These are phyloP conservation scores for Holothuria scabra DNA, from an alignment of 53 echinoderm and acorn worm genomes.

Conservation along the genomic window DNA sequence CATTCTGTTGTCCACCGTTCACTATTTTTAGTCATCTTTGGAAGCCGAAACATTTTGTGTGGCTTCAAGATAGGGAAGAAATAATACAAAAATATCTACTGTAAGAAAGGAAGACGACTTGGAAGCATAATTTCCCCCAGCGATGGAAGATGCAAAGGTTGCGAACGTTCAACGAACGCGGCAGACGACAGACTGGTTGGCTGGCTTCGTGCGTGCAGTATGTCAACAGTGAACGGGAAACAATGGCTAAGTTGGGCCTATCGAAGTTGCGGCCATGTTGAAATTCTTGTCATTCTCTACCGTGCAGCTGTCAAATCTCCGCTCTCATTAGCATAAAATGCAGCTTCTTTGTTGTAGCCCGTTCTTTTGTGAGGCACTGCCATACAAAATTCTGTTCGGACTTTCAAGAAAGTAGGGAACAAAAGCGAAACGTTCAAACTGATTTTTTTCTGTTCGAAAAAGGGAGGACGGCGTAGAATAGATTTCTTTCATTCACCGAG, in stretches of 20 bases:
- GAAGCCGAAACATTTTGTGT: slow-evolving; percentile 1
- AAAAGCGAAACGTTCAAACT: slow-evolving; percentile 31
- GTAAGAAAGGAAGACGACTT: slow-evolving; percentile 32
- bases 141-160: slow-evolving; percentile 12
- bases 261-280: slow-evolving; percentile 44
- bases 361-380: slow-evolving; percentile 22
- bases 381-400: too few relatives aligned
- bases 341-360: slow-evolving; percentile 24
- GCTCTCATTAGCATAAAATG: slow-evolving; percentile 50
- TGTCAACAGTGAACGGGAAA: slow-evolving; percentile 39
- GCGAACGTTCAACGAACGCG: slow-evolving; percentile 25
- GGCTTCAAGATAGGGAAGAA: too few relatives aligned
- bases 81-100: slow-evolving; percentile 9
- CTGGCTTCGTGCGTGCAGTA: slow-evolving; percentile 26
- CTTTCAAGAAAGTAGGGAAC: slow-evolving; percentile 2
- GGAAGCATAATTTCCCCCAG: slow-evolving; percentile 22
- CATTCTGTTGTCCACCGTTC: slow-evolving; percentile 16
- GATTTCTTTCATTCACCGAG: not conserved
- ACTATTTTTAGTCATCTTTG: slow-evolving; percentile 37
- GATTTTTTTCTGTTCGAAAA: not conserved
- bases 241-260: slow-evolving; percentile 41
- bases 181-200: not conserved
- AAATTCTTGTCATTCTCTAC: slow-evolving; percentile 48
- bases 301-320: slow-evolving; percentile 35
- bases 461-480: slow-evolving; percentile 10